Base-by-base conservation (phyloP, 2,888 invertebrate genomes). In the Onthophagus sagittarius region DNA sequence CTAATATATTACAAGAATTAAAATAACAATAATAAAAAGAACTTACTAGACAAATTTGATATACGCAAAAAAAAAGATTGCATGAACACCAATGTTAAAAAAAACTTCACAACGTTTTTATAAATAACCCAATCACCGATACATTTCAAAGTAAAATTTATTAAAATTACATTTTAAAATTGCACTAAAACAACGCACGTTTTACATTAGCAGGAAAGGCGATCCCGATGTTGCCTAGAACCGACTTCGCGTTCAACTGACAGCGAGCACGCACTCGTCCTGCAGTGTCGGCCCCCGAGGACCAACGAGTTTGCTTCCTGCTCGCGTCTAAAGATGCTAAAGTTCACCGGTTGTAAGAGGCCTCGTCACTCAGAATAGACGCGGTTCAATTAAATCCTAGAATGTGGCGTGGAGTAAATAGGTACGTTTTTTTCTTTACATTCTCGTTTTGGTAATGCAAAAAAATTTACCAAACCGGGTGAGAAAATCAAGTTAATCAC, bases 61-160 rank as follows among this genome's bases (percentile, higher is more conserved):
- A 80, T 81, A 75, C 79, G 79, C 14, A 79, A 77, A 74, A 82
- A 80, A 78, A 82, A 80, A 62, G 82, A 81, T 79, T 82, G 82
- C 82, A 83, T 83, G 23, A 77, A 69, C 72, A 69, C 72, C 7
- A 53, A 53, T 11, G 39, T 23, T 23, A 23, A 23, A 23, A 23
- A 23, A 23, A 23, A 23, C 23, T 23, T 23, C 23, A 23, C 23
- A 23, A 23, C 3, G 23, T 23, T 23, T 2, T 23, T 23, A 23
- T 23, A 23, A 11, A 53, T 53, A 7, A 53, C 39, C 39, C 5
- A 11, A 53, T 53, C 39, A 53, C 39, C 5, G 11, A 53, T 9
- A 7, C 39, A 53, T 53, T 53, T 7, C 6, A 53, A 53, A 53
- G 7, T 53, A 53, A 7, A 53, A 53, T 9, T 9, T 53, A 4